Evolutionary conservation across 2,113 vertebrate species (phyloP), one percentile per base, ranked within the genome.

Genomic region (Pogona vitticeps): DNA sequence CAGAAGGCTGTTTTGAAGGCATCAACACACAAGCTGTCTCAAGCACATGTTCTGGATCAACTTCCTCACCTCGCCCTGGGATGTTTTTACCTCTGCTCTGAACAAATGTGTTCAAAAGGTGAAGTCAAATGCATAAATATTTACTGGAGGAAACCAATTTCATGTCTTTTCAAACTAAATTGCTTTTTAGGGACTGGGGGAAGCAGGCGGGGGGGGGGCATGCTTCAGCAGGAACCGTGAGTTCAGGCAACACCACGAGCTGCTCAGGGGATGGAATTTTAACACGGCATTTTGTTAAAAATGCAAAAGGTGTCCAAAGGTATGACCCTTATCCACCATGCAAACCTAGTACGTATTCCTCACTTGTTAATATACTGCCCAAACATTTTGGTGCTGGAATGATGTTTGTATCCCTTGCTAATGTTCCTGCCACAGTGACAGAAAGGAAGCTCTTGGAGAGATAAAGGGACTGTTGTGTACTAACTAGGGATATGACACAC

Each of bases 81-180:
- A n/a, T n/a, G 8, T 77, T 52, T 68, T 31, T 68, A 33, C 71
- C 82, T 26, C 23, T 1, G 14, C 52, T 61, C 40, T 59, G 23
- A 84, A 52, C 6, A 7, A 85, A 52, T 59, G 86, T 68, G 85
- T 42, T 73, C 65, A 33, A 75, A 92, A 82, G 91, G 77, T 85
- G 73, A 80, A 63, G 68, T 67, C 86, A 83, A 67, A 85, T 82
- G 59, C 71, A 72, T 63, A 79, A 78, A 17, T 76, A 75, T 82
- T 87, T 75, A 56, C 75, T 10, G 0, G 7, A 80, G 88, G 78
- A 88, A 56, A 21, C 65, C 86, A 56, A 36, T 83, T 31, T 91
- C 81, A 52, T 80, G 76, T 72, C 42, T 40, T 73, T 89, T 90
- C 8, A 65, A 63, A 68, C 79, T 15, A 86, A 90, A 85, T 80